Conservation (phyloP, 2,888 invertebrate genomes). For the Spatulosminthurus flaviceps region DNA sequence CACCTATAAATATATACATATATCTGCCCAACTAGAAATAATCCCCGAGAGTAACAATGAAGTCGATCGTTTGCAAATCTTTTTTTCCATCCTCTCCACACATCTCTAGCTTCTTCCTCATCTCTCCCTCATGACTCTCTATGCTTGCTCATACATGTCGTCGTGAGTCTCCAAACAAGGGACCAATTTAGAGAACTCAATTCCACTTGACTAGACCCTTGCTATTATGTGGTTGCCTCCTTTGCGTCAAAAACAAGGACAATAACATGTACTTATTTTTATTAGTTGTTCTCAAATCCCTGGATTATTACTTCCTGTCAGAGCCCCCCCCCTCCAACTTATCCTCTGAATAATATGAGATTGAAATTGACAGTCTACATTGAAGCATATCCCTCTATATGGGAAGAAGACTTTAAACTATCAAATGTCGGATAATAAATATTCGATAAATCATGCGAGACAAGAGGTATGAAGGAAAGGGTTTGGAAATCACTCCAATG, state of each 20-base stretch:
- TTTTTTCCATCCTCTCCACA: background rate
- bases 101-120: background rate
- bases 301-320: background rate
- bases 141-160: no score
- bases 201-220: background rate
- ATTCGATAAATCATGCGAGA: no score
- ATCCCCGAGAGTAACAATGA: background rate
- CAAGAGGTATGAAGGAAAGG: no score
- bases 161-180: background rate
- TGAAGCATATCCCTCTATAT: no score
- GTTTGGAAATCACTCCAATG: no score
- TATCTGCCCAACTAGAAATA: background rate
- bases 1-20: no score
- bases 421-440: no score
- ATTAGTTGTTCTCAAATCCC: background rate
- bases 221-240: background rate
- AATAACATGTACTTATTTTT: background rate
- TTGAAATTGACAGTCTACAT: no score
- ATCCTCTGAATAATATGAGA: no score
- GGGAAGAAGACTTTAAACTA: no score
- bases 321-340: no score
- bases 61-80: constrained; percentile 14
- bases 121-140: background rate
- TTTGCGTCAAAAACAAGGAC: constrained; percentile 14
- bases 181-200: background rate